A percentile compares a stretch with the other conserved stretches of the same genome.
These are phyloP conservation scores for Acromyrmex echinatior DNA, from an alignment of 1,140 invertebrate species.

Conservation along the genomic window DNA sequence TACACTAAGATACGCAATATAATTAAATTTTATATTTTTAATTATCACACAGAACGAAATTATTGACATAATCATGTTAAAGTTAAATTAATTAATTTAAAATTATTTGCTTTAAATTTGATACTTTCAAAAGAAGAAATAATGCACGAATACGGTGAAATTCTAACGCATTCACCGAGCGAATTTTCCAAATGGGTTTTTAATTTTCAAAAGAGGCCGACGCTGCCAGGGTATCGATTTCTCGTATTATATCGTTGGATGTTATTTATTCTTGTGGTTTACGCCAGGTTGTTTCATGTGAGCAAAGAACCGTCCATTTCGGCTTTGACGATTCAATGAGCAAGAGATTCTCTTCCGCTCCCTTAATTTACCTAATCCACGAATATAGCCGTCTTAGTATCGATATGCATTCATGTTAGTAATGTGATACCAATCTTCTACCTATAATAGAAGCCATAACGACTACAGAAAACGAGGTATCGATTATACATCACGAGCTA, in stretches of 20 bases:
- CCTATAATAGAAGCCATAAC: background rate
- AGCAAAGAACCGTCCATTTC: slow-evolving; percentile 21
- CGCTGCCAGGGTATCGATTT: slow-evolving; percentile 68
- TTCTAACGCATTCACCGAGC: background rate
- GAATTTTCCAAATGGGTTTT: slow-evolving; percentile 63
- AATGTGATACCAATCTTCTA: slow-evolving; percentile 60
- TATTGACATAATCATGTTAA: background rate
- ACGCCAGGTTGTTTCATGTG: slow-evolving; percentile 60
- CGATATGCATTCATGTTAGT: slow-evolving; percentile 57
- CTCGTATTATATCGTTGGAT: slow-evolving; percentile 36
- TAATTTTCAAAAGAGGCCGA: slow-evolving; percentile 73
- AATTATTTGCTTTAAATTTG: background rate
- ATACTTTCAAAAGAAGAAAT: background rate
- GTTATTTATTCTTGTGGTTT: slow-evolving; percentile 70
- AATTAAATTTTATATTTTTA: slow-evolving; percentile 1
- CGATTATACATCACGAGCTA: background rate
- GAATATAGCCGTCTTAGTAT: slow-evolving; percentile 34
- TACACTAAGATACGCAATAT: background rate
- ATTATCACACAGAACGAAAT: background rate
- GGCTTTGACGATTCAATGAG: slow-evolving; percentile 44
- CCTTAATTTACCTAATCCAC: slow-evolving; percentile 65
- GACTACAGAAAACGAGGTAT: background rate
- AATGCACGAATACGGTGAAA: background rate
- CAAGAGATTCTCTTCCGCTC: slow-evolving; percentile 34
- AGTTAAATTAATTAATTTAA: background rate